Base-by-base conservation (phyloP, 2,113 vertebrate genomes). In the Varanus salvator region DNA sequence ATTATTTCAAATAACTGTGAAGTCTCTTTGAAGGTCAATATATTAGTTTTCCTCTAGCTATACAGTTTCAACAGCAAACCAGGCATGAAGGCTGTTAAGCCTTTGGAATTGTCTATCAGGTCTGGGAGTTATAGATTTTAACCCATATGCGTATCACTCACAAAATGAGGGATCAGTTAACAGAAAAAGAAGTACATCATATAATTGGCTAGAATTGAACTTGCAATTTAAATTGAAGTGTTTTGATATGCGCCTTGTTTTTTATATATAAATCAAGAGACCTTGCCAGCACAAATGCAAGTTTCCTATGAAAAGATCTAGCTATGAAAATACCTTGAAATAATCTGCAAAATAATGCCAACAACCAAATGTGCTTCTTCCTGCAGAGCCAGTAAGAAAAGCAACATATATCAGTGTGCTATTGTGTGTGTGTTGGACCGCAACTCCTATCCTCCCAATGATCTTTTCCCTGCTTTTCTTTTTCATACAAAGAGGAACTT, bases 91-190 rank as follows among this genome's bases (percentile, higher is more conserved):
- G n/a, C 54, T 88, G 90, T 92, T 96, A 93, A 96, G 92, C 88
- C 90, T 96, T 94, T 87, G 93, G 93, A 96, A 95, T 95, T 95
- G 94, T 96, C 93, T 93, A 94, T 95, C 93, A 93, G 93, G 96
- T 96, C 95, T 97, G 90, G 91, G 93, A 95, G 93, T 96, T 96
- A 94, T 85, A 93, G 90, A 95, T 96, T 96, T 95, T 95, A 96
- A 96, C 91, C 92, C 93, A 91, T 95, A 96, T 95, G 91, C 95
- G 91, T 69, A 71, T 96, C 90, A 92, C 87, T 76, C 86, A 77
- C 95, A 97, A 93, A 96, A 95, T 95, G 92, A 92, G 94, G 96
- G 95, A 95, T 96, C 92, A 92, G 93, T 95, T 95, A 92, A 93
- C 86, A 85, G 94, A 95, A 94, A 19, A 87, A 90, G 19, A 64